Evolutionary conservation across 2,113 vertebrate species (phyloP).

Genomic region (Brachypteracias leptosomus): DNA sequence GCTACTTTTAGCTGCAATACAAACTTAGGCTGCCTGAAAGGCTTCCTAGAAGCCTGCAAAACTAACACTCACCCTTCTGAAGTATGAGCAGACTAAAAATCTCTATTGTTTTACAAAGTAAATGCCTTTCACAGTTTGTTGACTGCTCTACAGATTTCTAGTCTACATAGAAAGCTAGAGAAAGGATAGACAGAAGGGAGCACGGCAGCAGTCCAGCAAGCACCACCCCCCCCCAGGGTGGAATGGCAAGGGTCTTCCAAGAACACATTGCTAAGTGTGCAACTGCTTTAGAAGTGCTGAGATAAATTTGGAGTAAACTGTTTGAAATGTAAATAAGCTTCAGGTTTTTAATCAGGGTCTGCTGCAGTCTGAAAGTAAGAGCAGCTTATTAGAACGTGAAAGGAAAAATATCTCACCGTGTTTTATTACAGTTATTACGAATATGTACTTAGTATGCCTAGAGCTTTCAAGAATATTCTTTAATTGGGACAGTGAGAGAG

Average conservation of each 20-base stretch:
- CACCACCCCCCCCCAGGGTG: rapidly evolving
- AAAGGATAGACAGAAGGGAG: neutral
- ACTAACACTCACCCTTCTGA: neutral
- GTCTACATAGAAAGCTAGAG: neutral
- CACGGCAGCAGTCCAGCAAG: neutral
- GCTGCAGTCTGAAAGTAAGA: neutral
- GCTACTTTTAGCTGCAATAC: neutral
- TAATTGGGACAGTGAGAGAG: neutral
- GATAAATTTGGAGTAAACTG: neutral
- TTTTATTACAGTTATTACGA: neutral
- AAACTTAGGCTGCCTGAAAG: neutral
- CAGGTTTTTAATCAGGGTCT: neutral
- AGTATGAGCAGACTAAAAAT: neutral
- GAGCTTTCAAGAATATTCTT: neutral
- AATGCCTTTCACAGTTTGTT: neutral
- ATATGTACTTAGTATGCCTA: neutral
- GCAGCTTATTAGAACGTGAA: neutral
- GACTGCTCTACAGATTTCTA: neutral
- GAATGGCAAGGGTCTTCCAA: neutral
- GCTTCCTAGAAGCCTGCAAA: neutral
- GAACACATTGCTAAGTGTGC: neutral
- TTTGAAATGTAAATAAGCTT: neutral
- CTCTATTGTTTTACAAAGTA: neutral
- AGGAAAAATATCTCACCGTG: neutral
- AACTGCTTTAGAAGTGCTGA: neutral